Base-by-base conservation (phyloP, 2,113 vertebrate species). In the Plotosus lineatus region DNA sequence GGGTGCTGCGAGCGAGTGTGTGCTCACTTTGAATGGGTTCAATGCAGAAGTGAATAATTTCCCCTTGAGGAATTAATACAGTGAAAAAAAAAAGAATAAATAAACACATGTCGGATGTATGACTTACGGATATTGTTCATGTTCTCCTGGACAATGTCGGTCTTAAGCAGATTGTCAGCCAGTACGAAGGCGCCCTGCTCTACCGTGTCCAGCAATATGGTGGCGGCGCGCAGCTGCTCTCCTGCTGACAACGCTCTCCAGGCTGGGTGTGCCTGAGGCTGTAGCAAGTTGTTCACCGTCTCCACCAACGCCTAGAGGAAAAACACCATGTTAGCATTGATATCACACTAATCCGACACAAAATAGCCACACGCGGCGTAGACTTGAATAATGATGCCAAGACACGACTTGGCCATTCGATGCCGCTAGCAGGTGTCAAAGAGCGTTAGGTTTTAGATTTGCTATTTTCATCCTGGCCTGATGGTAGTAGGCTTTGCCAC, bases 111-210 rank as follows among this genome's bases (percentile, higher is more conserved):
- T n/a, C n/a, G n/a, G n/a, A n/a, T n/a, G n/a, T n/a, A n/a, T n/a
- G 3, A 95, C 97, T 99, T 91, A 99, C 98, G 95, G 78, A 99
- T 98, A 87, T 99, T 99, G 73, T 99, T 96, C 0, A 95, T 97
- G 92, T 96, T 98, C 87, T 98, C 97, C 75, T 97, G 95, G 85
- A 99, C 97, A 0, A 98, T 95, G 89, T 99, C 98, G 0, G 97
- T 98, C 93, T 99, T 99, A 81, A 99, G 93, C 87, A 99, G 94
- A 93, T 99, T 99, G 83, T 99, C 98, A 0, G 98, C 98, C 84
- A 99, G 93, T 78, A 99, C 96, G 0, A 99, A 99, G 78, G 97
- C 98, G 1, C 98, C 97, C 86, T 99, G 96, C 87, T 99, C 98
- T 87, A 99, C 97, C 0, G 96, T 99, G 92, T 99, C 96, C 4